These are phyloP conservation scores for Embiotoca jacksoni DNA, from an alignment of 2,113 vertebrate genomes.

Conservation along the genomic window DNA sequence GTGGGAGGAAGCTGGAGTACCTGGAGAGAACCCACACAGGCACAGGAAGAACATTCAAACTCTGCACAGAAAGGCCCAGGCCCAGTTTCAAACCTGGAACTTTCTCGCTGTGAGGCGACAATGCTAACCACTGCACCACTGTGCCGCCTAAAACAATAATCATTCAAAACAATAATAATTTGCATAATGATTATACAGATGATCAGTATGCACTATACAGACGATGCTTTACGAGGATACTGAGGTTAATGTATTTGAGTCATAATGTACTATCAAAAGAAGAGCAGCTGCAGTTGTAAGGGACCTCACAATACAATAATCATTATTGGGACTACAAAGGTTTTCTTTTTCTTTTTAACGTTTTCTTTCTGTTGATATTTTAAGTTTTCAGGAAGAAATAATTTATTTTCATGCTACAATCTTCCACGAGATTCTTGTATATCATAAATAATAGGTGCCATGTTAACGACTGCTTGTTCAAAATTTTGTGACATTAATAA, in stretches of 20 bases:
- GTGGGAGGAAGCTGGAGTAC: too few relatives aligned
- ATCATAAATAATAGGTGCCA: too few relatives aligned
- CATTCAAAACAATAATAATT: conserved; percentile 5
- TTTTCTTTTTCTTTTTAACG: too few relatives aligned
- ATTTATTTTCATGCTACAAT: neutral
- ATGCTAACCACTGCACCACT: neutral
- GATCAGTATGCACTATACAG: neutral
- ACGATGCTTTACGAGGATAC: too few relatives aligned
- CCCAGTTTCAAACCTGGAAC: too few relatives aligned
- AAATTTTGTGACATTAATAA: neutral
- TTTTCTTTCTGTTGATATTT: too few relatives aligned
- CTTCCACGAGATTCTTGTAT: neutral
- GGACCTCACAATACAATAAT: neutral
- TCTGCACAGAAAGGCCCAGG: too few relatives aligned
- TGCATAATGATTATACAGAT: neutral
- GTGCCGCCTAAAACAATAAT: neutral
- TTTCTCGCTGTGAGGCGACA: neutral
- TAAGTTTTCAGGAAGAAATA: too few relatives aligned
- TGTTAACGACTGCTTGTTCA: neutral
- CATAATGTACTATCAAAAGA: neutral
- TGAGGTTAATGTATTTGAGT: neutral
- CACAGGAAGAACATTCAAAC: too few relatives aligned
- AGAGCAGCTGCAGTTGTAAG: neutral
- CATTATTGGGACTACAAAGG: neutral
- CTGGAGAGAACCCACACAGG: too few relatives aligned